phyloP scores from a whole-genome alignment of 2,113 vertebrate species.

The Falco punctatus region DNA sequence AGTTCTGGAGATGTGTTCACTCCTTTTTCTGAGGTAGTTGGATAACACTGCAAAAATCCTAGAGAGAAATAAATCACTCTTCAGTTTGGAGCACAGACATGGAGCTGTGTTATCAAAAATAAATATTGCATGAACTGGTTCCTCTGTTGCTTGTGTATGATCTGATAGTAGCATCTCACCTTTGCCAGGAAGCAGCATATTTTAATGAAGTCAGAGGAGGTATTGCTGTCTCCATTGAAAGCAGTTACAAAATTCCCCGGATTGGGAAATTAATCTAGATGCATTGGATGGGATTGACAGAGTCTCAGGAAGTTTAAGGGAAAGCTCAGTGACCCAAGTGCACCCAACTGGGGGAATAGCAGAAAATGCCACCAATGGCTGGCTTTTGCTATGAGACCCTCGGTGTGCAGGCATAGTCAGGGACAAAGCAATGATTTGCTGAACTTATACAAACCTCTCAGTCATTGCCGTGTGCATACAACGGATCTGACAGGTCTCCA shows the following conservation, averaged over 20 bases:
- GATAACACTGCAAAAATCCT: background rate
- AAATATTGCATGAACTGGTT: background rate
- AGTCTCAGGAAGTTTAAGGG: background rate
- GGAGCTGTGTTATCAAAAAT: background rate
- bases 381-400: background rate
- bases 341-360: background rate
- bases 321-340: background rate
- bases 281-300: background rate
- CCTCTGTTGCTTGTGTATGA: background rate
- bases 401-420: background rate
- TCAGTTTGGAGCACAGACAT: background rate
- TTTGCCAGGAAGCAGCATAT: background rate
- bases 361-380: background rate
- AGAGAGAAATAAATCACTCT: background rate
- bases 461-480: background rate
- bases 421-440: background rate
- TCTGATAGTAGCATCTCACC: background rate
- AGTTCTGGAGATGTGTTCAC: background rate
- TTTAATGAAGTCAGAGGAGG: background rate
- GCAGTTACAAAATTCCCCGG: background rate
- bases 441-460: background rate
- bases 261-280: background rate
- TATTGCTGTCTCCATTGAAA: background rate
- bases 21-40: background rate
- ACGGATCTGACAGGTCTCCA: background rate